These are phyloP conservation scores for Otolemur garnettii DNA, from an alignment of 2,113 vertebrate species.

Conservation along the genomic window DNA sequence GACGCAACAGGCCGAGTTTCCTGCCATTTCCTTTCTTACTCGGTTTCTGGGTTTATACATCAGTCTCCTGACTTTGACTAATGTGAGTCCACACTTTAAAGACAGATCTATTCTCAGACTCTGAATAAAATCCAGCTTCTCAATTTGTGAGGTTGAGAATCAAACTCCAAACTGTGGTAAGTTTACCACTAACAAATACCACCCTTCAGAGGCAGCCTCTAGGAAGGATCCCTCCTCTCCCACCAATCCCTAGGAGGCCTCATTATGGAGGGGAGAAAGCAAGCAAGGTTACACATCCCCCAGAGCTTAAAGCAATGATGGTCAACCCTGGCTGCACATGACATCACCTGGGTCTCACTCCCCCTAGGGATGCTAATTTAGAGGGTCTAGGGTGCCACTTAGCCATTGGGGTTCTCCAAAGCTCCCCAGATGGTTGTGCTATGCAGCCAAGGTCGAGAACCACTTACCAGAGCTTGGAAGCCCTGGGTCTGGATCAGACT, in stretches of 20 bases:
- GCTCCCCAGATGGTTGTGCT: not conserved
- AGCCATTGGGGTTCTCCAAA: not conserved
- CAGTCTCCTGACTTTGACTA: not conserved
- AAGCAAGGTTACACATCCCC: accelerated
- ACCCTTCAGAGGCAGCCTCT: not conserved
- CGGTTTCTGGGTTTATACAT: slow-evolving; percentile 34
- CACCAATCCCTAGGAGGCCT: not conserved
- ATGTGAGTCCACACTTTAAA: not conserved
- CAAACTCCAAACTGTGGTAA: not conserved
- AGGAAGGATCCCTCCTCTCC: too few species aligned
- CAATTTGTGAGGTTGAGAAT: not conserved
- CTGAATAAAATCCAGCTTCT: not conserved
- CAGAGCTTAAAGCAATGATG: too few species aligned
- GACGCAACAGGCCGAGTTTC: not conserved
- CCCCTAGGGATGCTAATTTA: not conserved
- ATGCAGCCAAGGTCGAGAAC: not conserved
- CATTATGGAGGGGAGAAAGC: not conserved
- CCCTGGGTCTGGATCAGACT: not conserved
- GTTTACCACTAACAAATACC: not conserved
- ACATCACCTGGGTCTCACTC: not conserved
- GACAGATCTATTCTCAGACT: not conserved
- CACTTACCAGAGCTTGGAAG: not conserved
- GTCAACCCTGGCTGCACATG: not conserved
- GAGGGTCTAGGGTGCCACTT: not conserved
- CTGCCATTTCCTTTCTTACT: not conserved